phyloP scores from a whole-genome alignment of 1,140 invertebrate species.

The Drosophila lacteicornis region DNA sequence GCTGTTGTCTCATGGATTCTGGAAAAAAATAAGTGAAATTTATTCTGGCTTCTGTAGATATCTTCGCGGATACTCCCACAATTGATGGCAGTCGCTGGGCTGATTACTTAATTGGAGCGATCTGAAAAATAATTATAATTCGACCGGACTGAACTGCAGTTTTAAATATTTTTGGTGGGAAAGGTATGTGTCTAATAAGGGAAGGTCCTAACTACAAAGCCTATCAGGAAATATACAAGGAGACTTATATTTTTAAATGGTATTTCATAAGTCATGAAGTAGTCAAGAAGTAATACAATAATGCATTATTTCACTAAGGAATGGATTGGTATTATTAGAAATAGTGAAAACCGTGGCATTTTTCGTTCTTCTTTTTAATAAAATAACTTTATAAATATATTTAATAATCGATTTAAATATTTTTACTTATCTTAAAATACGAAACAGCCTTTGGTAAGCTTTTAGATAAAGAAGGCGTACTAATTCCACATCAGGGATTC shows the following conservation, averaged over 20 bases:
- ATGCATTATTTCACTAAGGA: too few relatives aligned
- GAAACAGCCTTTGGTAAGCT: too few relatives aligned
- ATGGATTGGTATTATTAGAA: not conserved
- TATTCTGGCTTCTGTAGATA: conserved; percentile 30
- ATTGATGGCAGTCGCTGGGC: conserved; percentile 17
- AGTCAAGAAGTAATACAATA: not conserved
- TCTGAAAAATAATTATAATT: conserved; percentile 22
- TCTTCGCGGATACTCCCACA: conserved; percentile 20
- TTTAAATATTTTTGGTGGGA: not conserved
- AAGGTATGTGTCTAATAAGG: not conserved
- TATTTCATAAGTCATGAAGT: not conserved
- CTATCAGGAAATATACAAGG: not conserved
- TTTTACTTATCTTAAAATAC: too few relatives aligned
- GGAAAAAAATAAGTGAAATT: conserved; percentile 4
- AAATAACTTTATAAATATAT: too few relatives aligned
- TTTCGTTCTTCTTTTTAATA: too few relatives aligned
- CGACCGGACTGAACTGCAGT: conserved; percentile 9
- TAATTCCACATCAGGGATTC: not conserved
- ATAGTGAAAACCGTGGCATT: too few relatives aligned
- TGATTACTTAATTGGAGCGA: conserved; percentile 47
- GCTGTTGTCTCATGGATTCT: conserved; percentile 41
- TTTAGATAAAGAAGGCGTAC: too few relatives aligned
- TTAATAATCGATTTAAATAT: too few relatives aligned
- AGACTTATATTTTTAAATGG: too few relatives aligned
- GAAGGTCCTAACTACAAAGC: not conserved